Conservation (phyloP, 2,888 invertebrate genomes). For the Mermis nigrescens region DNA sequence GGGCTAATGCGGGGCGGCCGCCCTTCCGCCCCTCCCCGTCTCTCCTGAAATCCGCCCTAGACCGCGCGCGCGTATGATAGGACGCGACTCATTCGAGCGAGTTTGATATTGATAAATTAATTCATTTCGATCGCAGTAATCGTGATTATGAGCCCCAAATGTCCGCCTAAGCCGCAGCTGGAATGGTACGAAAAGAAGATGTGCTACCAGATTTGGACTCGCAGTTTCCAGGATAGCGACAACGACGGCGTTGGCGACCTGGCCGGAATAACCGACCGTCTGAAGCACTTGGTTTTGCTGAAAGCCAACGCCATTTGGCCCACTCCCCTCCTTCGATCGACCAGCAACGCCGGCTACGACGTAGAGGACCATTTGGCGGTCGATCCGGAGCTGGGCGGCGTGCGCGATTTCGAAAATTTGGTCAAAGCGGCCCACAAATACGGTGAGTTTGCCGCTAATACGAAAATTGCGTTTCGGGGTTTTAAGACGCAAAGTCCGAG, state of each 20-base stretch:
- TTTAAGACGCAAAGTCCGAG: no score
- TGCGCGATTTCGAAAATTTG: constrained; percentile 49
- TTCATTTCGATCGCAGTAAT: constrained; percentile 22
- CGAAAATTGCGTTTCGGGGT: no score
- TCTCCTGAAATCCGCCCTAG: no score
- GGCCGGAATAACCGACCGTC: constrained; percentile 40
- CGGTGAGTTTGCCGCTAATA: no score
- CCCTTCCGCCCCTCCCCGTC: no score
- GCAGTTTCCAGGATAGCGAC: constrained; percentile 62
- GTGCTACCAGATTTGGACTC: constrained; percentile 66
- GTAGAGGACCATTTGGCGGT: constrained; percentile 47
- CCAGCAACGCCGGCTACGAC: constrained; percentile 33
- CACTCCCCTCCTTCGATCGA: constrained; percentile 23
- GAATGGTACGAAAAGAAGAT: constrained; percentile 65
- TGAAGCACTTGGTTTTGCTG: constrained; percentile 22
- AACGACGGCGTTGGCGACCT: constrained; percentile 71
- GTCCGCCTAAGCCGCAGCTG: constrained; percentile 53
- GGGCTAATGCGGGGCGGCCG: no score
- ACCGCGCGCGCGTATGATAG: no score
- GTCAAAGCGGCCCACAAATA: constrained; percentile 44
- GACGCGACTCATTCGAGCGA: no score
- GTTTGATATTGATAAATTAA: no score
- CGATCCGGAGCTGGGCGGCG: constrained; percentile 48
- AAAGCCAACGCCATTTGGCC: constrained; percentile 23
- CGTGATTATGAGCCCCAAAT: constrained; percentile 36